Percentiles rank a stretch among this genome's conserved stretches.
Evolutionary conservation across 2,113 vertebrate species (phyloP).

Genomic region (Lampris megalopsis): DNA sequence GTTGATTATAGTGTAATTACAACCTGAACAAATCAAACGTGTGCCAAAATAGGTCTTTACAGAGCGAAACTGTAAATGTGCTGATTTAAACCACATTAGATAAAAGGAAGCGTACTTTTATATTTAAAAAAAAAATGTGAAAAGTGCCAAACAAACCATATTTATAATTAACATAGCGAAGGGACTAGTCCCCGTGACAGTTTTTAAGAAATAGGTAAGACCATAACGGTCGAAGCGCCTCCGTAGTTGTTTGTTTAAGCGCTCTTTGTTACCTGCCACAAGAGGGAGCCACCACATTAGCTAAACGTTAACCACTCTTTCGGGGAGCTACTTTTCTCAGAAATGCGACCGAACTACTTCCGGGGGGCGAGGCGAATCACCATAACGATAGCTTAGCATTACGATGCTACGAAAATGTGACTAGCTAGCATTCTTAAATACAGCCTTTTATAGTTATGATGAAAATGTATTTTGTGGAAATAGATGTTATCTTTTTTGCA

Average conservation of each 20-base stretch:
- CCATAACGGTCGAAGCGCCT: slow-evolving; percentile 54
- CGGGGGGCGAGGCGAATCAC: slow-evolving; percentile 75
- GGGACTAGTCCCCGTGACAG: slow-evolving; percentile 43
- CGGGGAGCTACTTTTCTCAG: slow-evolving; percentile 68
- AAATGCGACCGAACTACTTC: slow-evolving; percentile 76
- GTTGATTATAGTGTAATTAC: slow-evolving; percentile 74
- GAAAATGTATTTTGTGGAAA: slow-evolving; percentile 87
- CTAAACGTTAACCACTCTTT: slow-evolving; percentile 67
- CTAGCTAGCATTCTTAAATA: slow-evolving; percentile 85
- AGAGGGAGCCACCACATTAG: slow-evolving; percentile 66
- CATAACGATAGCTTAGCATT: slow-evolving; percentile 79
- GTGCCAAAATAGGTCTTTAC: slow-evolving; percentile 85
- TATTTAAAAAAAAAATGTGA: slow-evolving; percentile 84
- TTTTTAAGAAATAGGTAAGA: slow-evolving; percentile 62
- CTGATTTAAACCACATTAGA: slow-evolving; percentile 79
- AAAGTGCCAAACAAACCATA: slow-evolving; percentile 88
- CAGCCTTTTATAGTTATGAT: slow-evolving; percentile 86
- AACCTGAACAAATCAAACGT: slow-evolving; percentile 79
- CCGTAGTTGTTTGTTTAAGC: slow-evolving; percentile 68
- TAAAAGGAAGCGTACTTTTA: slow-evolving; percentile 83
- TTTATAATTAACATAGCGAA: slow-evolving; percentile 73
- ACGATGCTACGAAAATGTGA: slow-evolving; percentile 80
- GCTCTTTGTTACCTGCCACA: slow-evolving; percentile 72
- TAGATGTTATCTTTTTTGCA: slow-evolving; percentile 89
- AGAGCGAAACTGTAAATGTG: slow-evolving; percentile 74